These are phyloP conservation scores for Caenorhabditis sp. DNA, from an alignment of 2,888 invertebrate genomes.

Conservation along the genomic window DNA sequence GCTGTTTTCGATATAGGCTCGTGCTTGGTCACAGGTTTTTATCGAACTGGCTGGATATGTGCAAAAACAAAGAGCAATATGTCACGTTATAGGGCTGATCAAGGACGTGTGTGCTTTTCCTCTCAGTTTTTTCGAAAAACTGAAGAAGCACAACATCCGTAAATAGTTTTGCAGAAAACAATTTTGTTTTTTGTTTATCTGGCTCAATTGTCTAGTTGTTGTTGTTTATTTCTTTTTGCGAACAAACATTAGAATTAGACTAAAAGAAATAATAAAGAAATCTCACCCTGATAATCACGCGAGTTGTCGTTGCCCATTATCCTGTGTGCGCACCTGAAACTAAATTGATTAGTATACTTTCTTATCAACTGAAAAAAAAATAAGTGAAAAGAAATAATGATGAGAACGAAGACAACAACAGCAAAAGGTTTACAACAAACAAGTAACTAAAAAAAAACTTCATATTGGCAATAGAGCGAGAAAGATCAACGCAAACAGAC, in stretches of 20 bases:
- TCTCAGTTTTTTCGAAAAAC: not conserved
- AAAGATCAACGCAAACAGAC: not conserved
- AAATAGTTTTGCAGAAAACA: not conserved
- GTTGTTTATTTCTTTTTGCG: not conserved
- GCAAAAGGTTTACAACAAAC: not conserved
- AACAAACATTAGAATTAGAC: not conserved
- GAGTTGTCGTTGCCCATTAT: not conserved
- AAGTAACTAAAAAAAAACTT: not conserved
- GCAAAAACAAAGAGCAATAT: conserved; percentile 1
- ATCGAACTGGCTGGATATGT: not conserved
- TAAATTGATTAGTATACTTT: too few relatives aligned
- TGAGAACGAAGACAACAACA: not conserved
- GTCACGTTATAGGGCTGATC: conserved; percentile 1
- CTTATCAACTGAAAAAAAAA: not conserved
- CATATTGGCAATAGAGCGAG: not conserved
- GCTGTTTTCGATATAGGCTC: not conserved
- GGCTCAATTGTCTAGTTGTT: not conserved
- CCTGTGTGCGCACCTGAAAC: not conserved
- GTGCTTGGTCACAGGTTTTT: not conserved
- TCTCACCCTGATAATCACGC: not conserved
- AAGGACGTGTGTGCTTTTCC: conserved; percentile 2
- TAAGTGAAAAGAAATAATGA: not conserved
- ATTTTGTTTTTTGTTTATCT: not conserved
- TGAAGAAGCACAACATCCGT: not conserved
- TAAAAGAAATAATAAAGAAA: not conserved